Conservation (phyloP, 2,113 vertebrate genomes). For the Cyprinodon tularosa region DNA sequence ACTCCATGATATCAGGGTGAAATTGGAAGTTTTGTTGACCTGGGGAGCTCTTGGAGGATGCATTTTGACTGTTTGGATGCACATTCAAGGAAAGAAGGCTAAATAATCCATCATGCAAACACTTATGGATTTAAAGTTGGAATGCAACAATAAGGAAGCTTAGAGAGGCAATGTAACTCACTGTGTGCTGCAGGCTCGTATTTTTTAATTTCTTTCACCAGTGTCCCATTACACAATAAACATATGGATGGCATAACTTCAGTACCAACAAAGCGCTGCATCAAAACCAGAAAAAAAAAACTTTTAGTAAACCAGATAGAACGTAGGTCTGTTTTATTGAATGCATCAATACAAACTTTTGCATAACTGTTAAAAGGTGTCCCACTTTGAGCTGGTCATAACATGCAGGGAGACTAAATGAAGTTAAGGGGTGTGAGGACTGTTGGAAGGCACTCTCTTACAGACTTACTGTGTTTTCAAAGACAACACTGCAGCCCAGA, state of each 20-base stretch:
- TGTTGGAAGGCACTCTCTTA: too few relatives aligned
- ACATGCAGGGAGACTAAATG: not conserved
- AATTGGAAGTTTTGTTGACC: constrained; percentile 29
- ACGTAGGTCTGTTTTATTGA: not conserved
- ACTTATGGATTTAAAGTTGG: not conserved
- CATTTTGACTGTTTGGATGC: constrained; percentile 70
- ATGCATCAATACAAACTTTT: not conserved
- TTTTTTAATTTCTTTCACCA: not conserved
- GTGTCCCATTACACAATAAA: constrained; percentile 41
- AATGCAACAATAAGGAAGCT: not conserved
- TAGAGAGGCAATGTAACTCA: constrained; percentile 33
- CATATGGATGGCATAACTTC: not conserved
- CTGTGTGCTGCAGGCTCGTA: constrained; percentile 1
- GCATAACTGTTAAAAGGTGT: not conserved
- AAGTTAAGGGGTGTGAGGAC: not conserved
- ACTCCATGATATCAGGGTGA: constrained; percentile 58
- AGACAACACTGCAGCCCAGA: constrained; percentile 66
- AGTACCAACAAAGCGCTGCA: constrained; percentile 1
- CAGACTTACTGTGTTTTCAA: constrained; percentile 47
- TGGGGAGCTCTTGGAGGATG: constrained; percentile 55
- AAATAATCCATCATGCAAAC: not conserved
- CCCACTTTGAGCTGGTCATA: not conserved
- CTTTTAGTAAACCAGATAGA: not conserved
- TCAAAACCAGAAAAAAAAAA: not conserved
- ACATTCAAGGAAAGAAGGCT: not conserved